Conservation (phyloP, 2,113 vertebrate genomes). For the Periophthalmodon schlosseri region DNA sequence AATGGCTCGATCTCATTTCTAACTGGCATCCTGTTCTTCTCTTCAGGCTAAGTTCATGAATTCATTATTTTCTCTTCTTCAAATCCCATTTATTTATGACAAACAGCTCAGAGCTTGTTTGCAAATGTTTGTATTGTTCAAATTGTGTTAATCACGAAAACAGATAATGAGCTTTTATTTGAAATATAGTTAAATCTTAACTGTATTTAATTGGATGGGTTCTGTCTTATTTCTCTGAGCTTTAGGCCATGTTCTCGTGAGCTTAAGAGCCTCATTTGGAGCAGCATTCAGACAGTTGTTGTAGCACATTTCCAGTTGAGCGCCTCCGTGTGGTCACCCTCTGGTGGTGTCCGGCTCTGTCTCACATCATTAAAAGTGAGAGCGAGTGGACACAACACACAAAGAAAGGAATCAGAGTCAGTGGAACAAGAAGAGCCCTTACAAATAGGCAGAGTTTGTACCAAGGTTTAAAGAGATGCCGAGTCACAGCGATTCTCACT, state of each 20-base stretch:
- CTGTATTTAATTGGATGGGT: background rate
- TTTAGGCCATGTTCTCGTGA: too few relatives aligned
- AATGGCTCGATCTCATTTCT: too few relatives aligned
- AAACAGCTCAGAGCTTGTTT: too few relatives aligned
- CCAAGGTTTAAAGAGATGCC: conserved; percentile 3
- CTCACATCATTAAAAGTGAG: conserved; percentile 63
- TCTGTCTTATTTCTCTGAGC: background rate
- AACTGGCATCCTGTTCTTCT: too few relatives aligned
- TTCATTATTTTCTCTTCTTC: too few relatives aligned
- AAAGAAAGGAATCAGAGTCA: conserved; percentile 72
- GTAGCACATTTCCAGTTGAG: conserved; percentile 31
- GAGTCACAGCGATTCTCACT: conserved; percentile 21
- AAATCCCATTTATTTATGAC: too few relatives aligned
- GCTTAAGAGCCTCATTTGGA: conserved; percentile 10
- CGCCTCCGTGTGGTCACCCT: conserved; percentile 37
- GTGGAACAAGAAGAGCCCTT: conserved; percentile 55
- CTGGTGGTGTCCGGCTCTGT: conserved; percentile 33
- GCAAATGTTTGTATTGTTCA: too few relatives aligned
- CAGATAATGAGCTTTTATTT: too few relatives aligned
- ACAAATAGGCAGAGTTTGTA: conserved; percentile 13
- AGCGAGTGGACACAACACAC: conserved; percentile 47
- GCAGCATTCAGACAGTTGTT: conserved; percentile 30
- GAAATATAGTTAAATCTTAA: too few relatives aligned
- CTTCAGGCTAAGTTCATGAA: too few relatives aligned
- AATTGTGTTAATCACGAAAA: too few relatives aligned